Evolutionary conservation across 2,113 vertebrate genomes (phyloP).

Genomic region (Cacatua alba): DNA sequence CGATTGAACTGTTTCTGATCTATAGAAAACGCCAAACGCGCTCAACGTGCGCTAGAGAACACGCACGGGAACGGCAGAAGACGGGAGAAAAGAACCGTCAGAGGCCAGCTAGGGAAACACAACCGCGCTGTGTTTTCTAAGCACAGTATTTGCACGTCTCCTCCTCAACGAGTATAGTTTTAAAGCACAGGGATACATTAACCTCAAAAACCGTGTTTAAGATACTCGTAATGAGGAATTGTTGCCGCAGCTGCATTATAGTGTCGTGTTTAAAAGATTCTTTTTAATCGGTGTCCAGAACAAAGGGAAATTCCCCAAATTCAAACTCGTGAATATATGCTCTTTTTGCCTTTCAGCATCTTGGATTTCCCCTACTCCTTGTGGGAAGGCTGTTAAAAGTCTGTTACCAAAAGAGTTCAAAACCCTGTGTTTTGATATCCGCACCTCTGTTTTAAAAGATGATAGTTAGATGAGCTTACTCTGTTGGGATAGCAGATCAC

Average conservation of each 20-base stretch:
- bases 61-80: rapidly evolving
- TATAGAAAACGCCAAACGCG: rapidly evolving
- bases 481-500: not conserved
- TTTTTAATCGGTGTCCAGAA: not conserved
- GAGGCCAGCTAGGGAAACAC: not conserved
- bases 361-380: not conserved
- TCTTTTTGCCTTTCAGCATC: not conserved
- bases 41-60: rapidly evolving
- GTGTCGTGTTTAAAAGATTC: not conserved
- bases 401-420: not conserved
- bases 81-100: no score
- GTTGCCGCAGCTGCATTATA: not conserved
- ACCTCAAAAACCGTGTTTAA: not conserved
- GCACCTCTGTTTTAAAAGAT: not conserved
- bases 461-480: not conserved
- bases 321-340: not conserved
- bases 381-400: not conserved
- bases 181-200: rapidly evolving
- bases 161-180: rapidly evolving
- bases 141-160: rapidly evolving
- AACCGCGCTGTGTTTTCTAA: rapidly evolving
- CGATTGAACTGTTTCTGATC: rapidly evolving
- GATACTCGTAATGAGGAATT: not conserved
- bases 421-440: not conserved
- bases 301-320: not conserved